phyloP scores from a whole-genome alignment of 2,888 invertebrate species.

The Leptinotarsa tumamoca region DNA sequence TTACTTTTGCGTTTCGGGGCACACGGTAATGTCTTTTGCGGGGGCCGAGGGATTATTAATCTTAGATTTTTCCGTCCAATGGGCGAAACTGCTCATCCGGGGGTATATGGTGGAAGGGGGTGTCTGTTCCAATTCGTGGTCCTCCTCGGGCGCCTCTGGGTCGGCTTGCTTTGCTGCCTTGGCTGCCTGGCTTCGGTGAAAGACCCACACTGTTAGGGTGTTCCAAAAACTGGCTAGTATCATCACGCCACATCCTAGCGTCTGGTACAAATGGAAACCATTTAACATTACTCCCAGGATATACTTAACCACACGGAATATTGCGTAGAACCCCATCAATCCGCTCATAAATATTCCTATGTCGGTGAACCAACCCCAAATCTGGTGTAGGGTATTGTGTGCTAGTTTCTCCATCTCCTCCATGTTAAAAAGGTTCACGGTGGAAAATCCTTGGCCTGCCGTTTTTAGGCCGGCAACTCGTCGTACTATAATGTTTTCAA shows the following conservation, averaged over 20 bases:
- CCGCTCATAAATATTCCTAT: slow-evolving; percentile 36
- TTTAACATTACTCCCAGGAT: slow-evolving; percentile 30
- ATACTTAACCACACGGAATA: slow-evolving; percentile 33
- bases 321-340: slow-evolving; percentile 31
- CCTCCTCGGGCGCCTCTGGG: background rate
- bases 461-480: slow-evolving; percentile 38
- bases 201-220: slow-evolving; percentile 32
- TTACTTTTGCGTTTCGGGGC: background rate
- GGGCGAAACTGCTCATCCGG: no score
- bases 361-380: slow-evolving; percentile 40
- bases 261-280: slow-evolving; percentile 34
- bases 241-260: slow-evolving; percentile 32
- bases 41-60: no score
- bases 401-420: slow-evolving; percentile 39
- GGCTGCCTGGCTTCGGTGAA: slow-evolving; percentile 24
- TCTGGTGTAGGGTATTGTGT: slow-evolving; percentile 29
- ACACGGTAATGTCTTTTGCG: no score
- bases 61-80: no score
- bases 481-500: slow-evolving; percentile 42
- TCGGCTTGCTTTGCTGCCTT: slow-evolving; percentile 5
- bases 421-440: slow-evolving; percentile 30
- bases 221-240: slow-evolving; percentile 37
- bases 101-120: background rate
- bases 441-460: slow-evolving; percentile 34
- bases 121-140: background rate